Evolutionary conservation across 2,888 invertebrate species (phyloP).

Genomic region (Xylophagus ater): DNA sequence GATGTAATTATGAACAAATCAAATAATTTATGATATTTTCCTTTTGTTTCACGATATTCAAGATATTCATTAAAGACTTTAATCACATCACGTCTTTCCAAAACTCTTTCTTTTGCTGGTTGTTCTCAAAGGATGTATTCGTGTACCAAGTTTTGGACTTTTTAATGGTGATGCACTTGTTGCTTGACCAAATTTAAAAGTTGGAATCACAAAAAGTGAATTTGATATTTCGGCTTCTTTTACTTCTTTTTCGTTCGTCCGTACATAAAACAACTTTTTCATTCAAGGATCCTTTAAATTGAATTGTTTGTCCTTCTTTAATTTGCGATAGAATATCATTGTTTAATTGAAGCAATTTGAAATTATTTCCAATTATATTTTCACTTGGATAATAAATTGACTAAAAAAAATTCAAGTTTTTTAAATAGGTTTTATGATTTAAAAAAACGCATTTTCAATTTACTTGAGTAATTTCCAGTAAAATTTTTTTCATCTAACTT

Average conservation of each 20-base stretch:
- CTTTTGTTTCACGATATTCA: conserved; percentile 66
- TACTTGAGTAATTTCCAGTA: conserved; percentile 59
- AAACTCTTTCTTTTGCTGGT: conserved; percentile 32
- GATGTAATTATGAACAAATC: conserved; percentile 40
- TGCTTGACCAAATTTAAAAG: conserved; percentile 51
- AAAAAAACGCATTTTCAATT: conserved; percentile 26
- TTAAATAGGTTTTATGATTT: neutral
- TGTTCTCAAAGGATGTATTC: conserved; percentile 45
- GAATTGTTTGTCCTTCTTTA: conserved; percentile 51
- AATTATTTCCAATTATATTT: conserved; percentile 42
- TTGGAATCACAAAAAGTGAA: conserved; percentile 62
- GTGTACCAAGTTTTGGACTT: conserved; percentile 42
- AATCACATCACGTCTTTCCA: conserved; percentile 47
- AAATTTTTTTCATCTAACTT: conserved; percentile 64
- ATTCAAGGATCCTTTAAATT: conserved; percentile 56
- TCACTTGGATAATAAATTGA: conserved; percentile 43
- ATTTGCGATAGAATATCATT: conserved; percentile 54
- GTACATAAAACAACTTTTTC: conserved; percentile 80
- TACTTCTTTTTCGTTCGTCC: conserved; percentile 63
- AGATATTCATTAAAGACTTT: conserved; percentile 72
- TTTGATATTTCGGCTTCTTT: conserved; percentile 87
- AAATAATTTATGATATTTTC: conserved; percentile 57
- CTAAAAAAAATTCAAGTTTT: conserved; percentile 14
- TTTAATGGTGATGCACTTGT: conserved; percentile 39
- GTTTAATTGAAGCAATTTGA: conserved; percentile 64